phyloP scores from a whole-genome alignment of 64 coral and sea anemone genomes.

The Orbicella faveolata region DNA sequence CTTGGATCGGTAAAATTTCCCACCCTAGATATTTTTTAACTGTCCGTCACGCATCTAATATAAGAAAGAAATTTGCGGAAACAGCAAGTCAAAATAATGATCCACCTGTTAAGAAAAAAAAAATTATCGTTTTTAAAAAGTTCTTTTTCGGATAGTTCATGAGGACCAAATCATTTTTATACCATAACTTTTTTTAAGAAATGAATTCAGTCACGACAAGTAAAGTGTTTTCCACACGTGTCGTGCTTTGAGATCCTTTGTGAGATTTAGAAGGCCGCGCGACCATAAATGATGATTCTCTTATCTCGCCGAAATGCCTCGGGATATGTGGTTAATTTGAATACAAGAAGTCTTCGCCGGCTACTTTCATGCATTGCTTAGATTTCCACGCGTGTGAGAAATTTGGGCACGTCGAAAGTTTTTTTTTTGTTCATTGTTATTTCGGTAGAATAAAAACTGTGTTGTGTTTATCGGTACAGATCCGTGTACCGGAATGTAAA shows the following conservation, averaged over 20 bases:
- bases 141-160: neutral
- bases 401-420: constrained; percentile 3
- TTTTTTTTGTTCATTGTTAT: neutral
- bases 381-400: constrained; percentile 43
- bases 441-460: constrained; percentile 13
- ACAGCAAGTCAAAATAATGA: constrained; percentile 40
- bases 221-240: constrained; percentile 18
- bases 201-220: neutral
- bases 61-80: constrained; percentile 26
- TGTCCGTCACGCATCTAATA: constrained; percentile 39
- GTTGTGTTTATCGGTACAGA: neutral
- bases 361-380: constrained; percentile 25
- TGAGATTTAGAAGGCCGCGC: constrained; percentile 32
- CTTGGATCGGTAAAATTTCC: constrained; percentile 24
- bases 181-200: neutral
- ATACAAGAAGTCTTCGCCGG: constrained; percentile 56
- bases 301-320: constrained; percentile 87
- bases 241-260: constrained; percentile 49
- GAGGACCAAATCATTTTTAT: too few species aligned
- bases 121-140: neutral
- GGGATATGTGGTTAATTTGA: constrained; percentile 83
- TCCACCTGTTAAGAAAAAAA: constrained; percentile 27
- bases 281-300: constrained; percentile 59
- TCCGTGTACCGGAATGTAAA: constrained; percentile 87
- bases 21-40: constrained; percentile 41